A percentile compares a stretch with the other conserved stretches of the same genome.
phyloP scores from a whole-genome alignment of 2,797 vertebrate genomes.

The Acomys russatus region DNA sequence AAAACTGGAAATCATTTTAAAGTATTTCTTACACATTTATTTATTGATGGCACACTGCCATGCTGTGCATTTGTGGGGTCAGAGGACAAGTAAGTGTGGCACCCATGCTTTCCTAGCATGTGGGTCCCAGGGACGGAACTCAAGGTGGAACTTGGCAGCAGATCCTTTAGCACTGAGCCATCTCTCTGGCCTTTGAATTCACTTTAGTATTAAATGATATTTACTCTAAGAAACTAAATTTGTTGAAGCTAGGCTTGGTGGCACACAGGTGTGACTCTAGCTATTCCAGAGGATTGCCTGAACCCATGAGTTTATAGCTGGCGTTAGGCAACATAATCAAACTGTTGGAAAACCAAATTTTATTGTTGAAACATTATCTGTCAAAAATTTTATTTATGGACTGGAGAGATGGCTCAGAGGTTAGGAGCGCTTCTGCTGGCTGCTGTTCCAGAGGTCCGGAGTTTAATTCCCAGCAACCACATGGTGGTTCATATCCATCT shows the following conservation, averaged over 20 bases:
- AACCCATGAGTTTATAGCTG: background rate
- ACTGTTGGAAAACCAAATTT: background rate
- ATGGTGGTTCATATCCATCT: too few species aligned
- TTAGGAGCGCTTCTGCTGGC: too few species aligned
- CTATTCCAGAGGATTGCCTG: background rate
- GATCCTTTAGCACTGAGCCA: background rate
- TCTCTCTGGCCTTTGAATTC: background rate
- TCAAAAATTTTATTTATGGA: background rate
- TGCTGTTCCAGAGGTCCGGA: too few species aligned
- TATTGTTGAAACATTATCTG: background rate
- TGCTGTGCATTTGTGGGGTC: too few species aligned
- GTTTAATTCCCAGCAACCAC: too few species aligned
- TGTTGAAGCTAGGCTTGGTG: background rate
- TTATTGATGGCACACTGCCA: background rate
- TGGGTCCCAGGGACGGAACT: background rate
- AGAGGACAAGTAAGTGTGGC: background rate
- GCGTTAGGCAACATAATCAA: background rate
- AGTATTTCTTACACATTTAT: too few species aligned
- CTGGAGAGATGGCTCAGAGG: too few species aligned
- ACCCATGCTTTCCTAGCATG: background rate
- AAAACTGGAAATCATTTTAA: conserved; percentile 41
- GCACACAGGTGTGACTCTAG: background rate
- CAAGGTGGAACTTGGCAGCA: background rate
- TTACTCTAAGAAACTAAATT: background rate
- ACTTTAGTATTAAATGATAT: background rate